These are phyloP conservation scores for Dendrolimus punctatus DNA, from an alignment of 1,140 invertebrate genomes.

Conservation along the genomic window DNA sequence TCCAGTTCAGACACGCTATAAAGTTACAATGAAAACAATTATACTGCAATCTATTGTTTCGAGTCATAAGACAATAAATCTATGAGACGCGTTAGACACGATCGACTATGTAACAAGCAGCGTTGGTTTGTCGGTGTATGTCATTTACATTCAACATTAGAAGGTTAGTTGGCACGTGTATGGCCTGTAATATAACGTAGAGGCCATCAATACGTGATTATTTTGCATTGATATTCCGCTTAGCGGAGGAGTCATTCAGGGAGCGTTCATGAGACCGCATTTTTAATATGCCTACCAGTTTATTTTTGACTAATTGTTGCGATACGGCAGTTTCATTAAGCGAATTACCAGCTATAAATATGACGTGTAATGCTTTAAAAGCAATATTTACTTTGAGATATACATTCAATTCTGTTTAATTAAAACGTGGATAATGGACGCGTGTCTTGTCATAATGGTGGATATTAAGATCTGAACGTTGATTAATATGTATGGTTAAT, in stretches of 20 bases:
- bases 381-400: no score
- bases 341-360: neutral
- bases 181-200: conserved; percentile 8
- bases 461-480: no score
- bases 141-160: conserved; percentile 14
- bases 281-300: conserved; percentile 9
- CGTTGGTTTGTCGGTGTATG: conserved; percentile 4
- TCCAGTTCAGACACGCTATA: conserved; percentile 35
- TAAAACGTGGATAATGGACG: no score
- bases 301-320: neutral
- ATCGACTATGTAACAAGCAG: conserved; percentile 9
- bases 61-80: conserved; percentile 27
- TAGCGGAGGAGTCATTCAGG: conserved; percentile 10
- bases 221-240: conserved; percentile 14
- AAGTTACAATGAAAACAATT: conserved; percentile 30
- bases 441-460: no score
- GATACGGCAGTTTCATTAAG: no score
- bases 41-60: conserved; percentile 30
- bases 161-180: conserved; percentile 18
- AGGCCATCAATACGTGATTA: conserved; percentile 14
- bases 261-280: conserved; percentile 18
- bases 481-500: neutral
- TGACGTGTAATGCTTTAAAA: neutral
- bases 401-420: no score
- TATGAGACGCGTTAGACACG: conserved; percentile 23